Base-by-base conservation (phyloP, 2,797 vertebrate species). In the Fistularia tabacaria region DNA sequence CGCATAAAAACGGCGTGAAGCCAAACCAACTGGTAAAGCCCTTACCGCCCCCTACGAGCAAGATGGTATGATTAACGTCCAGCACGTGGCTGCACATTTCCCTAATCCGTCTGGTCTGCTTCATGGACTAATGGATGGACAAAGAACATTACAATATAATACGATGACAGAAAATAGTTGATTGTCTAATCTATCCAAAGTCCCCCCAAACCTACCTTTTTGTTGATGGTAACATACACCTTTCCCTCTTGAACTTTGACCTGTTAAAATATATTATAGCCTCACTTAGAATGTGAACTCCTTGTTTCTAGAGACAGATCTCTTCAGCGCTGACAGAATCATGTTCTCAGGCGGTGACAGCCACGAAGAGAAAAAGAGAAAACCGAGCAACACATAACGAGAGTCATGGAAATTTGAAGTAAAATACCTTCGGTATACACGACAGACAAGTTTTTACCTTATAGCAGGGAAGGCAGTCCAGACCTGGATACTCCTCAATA, bases 401-500 rank as follows among this genome's bases (percentile, higher is more conserved):
- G 43, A 45, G 6, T 11, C 6, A 45, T 7, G 7, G 43, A 11
- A 9, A 11, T 6, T 10, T 45, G 11, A 25, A n/a, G 25, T 25
- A 25, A 25, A 25, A 25, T 25, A 25, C 2, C 25, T 25, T 25
- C 25, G 5, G 25, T 25, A 25, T 3, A 25, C 25, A 3, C 13
- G 40, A 36, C 3, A 0, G 1, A 8, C 1, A 3, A 8, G 12
- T 64, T 62, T n/a, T 82, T 84, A 95, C 95, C 92, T 93, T 90
- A 39, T 92, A 92, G 54, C 67, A 66, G 8, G 90, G 87, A 14
- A 97, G 67, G 11, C 77, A 89, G 71, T 97, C 94, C 64, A 96
- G 80, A 11, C 92, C 84, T 3, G 95, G 95, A 69, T 91, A 95
- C 14, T 96, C 95, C 71, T 97, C 95, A 1, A 97, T 94, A 67